Percentiles rank a stretch among this genome's conserved stretches.
These are phyloP conservation scores for Ophion costatus DNA, from an alignment of 2,888 invertebrate species.

Conservation along the genomic window DNA sequence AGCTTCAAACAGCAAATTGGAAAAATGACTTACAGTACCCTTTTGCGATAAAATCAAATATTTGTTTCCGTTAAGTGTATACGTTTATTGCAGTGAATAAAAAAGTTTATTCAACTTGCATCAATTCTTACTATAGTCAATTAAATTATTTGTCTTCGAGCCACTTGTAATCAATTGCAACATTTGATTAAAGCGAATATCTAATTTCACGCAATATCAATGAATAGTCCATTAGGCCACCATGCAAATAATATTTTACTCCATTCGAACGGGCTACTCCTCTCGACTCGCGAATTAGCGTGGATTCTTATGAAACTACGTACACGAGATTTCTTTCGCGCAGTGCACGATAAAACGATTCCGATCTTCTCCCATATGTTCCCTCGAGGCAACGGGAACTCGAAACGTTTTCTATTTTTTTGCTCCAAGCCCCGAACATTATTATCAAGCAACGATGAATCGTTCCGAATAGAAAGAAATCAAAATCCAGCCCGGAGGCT, in stretches of 20 bases:
- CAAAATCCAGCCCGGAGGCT: conserved; percentile 21
- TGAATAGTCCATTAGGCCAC: not conserved
- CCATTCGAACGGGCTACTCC: not conserved
- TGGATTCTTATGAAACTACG: not conserved
- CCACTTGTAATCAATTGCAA: not conserved
- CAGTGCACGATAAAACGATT: not conserved
- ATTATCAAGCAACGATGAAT: conserved; percentile 22
- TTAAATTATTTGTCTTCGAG: not conserved
- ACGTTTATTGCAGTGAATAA: too few species aligned
- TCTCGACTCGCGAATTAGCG: not conserved
- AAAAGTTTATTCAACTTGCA: not conserved
- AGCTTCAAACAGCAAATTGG: too few species aligned
- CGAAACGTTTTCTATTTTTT: conserved; percentile 15
- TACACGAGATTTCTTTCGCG: not conserved
- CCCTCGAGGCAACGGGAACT: not conserved
- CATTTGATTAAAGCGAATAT: not conserved
- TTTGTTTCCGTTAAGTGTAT: too few species aligned
- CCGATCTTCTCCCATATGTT: not conserved
- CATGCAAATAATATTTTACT: not conserved
- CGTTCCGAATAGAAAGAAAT: conserved; percentile 28
- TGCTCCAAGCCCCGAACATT: not conserved
- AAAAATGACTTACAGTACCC: too few species aligned
- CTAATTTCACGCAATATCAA: not conserved
- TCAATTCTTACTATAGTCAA: not conserved
- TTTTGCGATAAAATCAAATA: too few species aligned